Evolutionary conservation across 2,888 invertebrate species (phyloP).

Genomic region (Eremobia ochroleuca): DNA sequence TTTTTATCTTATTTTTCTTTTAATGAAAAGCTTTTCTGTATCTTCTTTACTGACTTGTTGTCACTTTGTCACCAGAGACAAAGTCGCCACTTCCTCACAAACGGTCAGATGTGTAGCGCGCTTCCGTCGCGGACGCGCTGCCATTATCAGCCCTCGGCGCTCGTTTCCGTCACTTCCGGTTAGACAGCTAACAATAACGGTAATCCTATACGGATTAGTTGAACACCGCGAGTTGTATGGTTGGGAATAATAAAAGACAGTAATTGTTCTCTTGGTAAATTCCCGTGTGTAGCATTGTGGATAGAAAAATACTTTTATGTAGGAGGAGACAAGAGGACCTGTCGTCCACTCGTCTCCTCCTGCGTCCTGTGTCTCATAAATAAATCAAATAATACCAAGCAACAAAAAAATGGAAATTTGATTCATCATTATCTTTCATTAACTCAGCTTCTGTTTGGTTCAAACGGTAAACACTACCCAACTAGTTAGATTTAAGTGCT

Average conservation of each 20-base stretch:
- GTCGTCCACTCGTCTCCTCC: too few relatives aligned
- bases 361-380: neutral
- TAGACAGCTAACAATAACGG: slow-evolving; percentile 52
- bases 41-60: neutral
- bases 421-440: slow-evolving; percentile 1
- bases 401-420: neutral
- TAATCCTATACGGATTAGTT: slow-evolving; percentile 44
- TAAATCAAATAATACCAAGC: neutral
- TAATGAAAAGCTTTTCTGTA: neutral
- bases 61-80: slow-evolving; percentile 53
- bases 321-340: neutral
- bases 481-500: slow-evolving; percentile 32
- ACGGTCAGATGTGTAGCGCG: slow-evolving; percentile 54
- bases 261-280: slow-evolving; percentile 6
- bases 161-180: slow-evolving; percentile 68
- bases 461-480: slow-evolving; percentile 2
- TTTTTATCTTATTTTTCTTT: neutral
- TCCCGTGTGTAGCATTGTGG: neutral
- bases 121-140: slow-evolving; percentile 61
- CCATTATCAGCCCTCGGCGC: slow-evolving; percentile 65
- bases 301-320: neutral
- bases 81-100: slow-evolving; percentile 65
- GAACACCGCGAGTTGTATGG: slow-evolving; percentile 13
- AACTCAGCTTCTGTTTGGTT: neutral
- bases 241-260: slow-evolving; percentile 13